Percentiles rank a stretch among this genome's conserved stretches.
These are phyloP conservation scores for Sparidentex hasta DNA, from an alignment of 2,797 vertebrate species.

Conservation along the genomic window DNA sequence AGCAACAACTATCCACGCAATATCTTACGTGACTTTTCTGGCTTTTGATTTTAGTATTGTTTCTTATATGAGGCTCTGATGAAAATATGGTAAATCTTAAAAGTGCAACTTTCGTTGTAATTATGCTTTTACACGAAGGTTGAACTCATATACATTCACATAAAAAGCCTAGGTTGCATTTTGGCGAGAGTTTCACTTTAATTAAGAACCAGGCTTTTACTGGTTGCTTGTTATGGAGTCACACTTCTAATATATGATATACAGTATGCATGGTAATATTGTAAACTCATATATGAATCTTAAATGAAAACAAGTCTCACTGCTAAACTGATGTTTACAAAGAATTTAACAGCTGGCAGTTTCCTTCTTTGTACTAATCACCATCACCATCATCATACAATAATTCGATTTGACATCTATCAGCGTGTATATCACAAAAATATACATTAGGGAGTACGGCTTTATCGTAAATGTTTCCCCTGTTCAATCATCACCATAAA, in stretches of 20 bases:
- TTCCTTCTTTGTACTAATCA: not conserved
- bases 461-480: not conserved
- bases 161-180: too few relatives aligned
- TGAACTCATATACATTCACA: too few relatives aligned
- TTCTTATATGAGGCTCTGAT: too few relatives aligned
- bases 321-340: not conserved
- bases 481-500: constrained; percentile 11
- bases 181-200: too few relatives aligned
- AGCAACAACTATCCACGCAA: too few relatives aligned
- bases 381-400: not conserved
- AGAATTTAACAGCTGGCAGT: constrained; percentile 3
- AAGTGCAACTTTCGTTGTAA: too few relatives aligned
- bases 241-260: not conserved
- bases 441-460: not conserved
- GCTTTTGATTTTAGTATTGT: too few relatives aligned
- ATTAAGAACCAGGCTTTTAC: not conserved
- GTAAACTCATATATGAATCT: not conserved
- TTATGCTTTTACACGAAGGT: too few relatives aligned
- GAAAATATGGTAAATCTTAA: too few relatives aligned
- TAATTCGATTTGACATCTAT: constrained; percentile 21
- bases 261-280: not conserved
- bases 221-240: not conserved
- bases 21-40: too few relatives aligned
- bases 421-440: not conserved
- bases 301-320: constrained; percentile 3